Conservation (phyloP, 2,113 vertebrate genomes). For the Mobula birostris region DNA sequence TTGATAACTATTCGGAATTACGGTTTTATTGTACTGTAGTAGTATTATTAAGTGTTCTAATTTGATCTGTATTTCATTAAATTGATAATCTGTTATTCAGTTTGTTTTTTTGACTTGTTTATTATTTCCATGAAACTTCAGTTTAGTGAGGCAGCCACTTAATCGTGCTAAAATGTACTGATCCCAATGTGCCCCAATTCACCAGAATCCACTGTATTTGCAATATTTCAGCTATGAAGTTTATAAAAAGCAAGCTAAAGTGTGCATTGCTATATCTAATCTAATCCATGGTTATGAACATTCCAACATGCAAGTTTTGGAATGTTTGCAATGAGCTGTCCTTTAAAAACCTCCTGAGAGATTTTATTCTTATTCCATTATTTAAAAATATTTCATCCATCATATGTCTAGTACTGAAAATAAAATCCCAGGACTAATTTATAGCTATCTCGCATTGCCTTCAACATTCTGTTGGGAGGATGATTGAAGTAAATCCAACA, state of each 20-base stretch:
- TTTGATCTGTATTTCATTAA: too few species aligned
- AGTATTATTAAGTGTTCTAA: too few species aligned
- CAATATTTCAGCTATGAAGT: not conserved
- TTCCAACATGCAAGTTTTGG: not conserved
- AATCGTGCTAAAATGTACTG: too few species aligned
- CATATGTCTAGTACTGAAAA: not conserved
- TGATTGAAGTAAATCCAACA: not conserved
- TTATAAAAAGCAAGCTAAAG: not conserved
- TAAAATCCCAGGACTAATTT: slow-evolving; percentile 34
- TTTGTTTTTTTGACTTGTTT: too few species aligned
- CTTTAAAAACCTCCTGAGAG: not conserved
- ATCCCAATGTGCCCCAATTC: too few species aligned
- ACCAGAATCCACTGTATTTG: not conserved
- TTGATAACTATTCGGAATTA: too few species aligned
- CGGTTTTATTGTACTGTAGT: too few species aligned
- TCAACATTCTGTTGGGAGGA: not conserved
- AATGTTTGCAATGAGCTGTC: not conserved
- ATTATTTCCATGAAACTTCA: too few species aligned
- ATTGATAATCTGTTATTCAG: too few species aligned
- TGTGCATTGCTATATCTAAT: not conserved
- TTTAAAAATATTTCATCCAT: slow-evolving; percentile 21
- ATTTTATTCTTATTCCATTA: slow-evolving; percentile 21
- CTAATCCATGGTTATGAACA: not conserved
- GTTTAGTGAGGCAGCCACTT: too few species aligned
- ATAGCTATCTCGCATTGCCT: slow-evolving; percentile 11